Evolutionary conservation across 2,888 invertebrate species (phyloP).

Genomic region (Sceliomorpha sp.): DNA sequence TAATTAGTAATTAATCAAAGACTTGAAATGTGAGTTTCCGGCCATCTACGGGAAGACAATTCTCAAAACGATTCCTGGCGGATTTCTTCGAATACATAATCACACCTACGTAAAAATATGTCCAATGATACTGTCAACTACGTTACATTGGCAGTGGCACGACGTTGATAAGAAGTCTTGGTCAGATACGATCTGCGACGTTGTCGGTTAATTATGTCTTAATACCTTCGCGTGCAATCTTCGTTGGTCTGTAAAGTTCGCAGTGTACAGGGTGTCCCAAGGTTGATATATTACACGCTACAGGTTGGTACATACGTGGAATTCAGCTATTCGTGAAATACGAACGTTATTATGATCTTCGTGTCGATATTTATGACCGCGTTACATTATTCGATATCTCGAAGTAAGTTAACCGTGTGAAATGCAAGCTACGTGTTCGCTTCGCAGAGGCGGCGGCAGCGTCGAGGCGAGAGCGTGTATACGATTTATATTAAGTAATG

Average conservation of each 20-base stretch:
- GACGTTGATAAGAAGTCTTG: constrained; percentile 70
- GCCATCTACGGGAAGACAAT: too few relatives aligned
- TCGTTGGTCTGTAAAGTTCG: constrained; percentile 47
- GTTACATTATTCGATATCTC: constrained; percentile 42
- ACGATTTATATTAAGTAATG: constrained; percentile 32
- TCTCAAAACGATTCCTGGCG: constrained; percentile 29
- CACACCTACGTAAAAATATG: constrained; percentile 61
- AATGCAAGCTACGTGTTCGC: constrained; percentile 2
- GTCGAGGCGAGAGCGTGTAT: constrained; percentile 15
- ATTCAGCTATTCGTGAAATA: constrained; percentile 41
- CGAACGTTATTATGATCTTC: constrained; percentile 38
- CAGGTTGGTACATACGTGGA: constrained; percentile 39
- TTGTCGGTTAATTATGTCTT: constrained; percentile 78
- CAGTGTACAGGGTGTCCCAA: constrained; percentile 38
- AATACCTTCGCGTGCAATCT: constrained; percentile 76
- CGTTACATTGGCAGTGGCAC: constrained; percentile 64
- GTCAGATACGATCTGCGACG: constrained; percentile 75
- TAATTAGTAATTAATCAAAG: too few relatives aligned
- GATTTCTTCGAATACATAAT: constrained; percentile 58
- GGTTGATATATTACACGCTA: constrained; percentile 41
- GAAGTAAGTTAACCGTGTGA: constrained; percentile 24
- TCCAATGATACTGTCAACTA: constrained; percentile 62
- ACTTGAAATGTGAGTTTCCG: too few relatives aligned
- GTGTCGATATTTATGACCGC: constrained; percentile 42
- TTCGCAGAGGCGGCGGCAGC: too few relatives aligned